Evolutionary conservation across 2,113 vertebrate genomes (phyloP).

Genomic region (Narcine bancroftii): DNA sequence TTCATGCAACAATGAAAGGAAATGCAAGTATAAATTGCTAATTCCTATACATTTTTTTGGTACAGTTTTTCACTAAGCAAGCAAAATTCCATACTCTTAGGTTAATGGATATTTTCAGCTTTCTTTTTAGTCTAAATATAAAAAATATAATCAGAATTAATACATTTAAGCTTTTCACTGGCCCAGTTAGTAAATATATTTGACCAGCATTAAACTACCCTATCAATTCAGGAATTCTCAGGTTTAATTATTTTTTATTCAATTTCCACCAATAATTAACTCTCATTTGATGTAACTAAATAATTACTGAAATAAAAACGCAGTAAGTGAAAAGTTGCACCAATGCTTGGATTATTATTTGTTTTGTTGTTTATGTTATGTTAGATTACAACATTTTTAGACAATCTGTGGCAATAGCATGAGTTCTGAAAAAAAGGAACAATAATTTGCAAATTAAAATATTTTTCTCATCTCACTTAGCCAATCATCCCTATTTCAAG

Average conservation of each 20-base stretch:
- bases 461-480: neutral
- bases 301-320: neutral
- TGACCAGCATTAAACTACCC: neutral
- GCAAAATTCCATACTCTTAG: neutral
- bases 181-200: neutral
- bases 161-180: neutral
- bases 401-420: neutral
- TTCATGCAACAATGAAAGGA: neutral
- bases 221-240: neutral
- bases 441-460: neutral
- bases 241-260: neutral
- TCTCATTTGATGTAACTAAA: neutral
- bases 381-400: neutral
- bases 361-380: neutral
- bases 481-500: too few relatives aligned
- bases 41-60: neutral
- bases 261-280: neutral
- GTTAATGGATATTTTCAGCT: neutral
- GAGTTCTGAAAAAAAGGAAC: neutral
- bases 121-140: neutral
- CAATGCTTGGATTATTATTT: neutral
- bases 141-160: neutral
- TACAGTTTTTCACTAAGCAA: neutral
- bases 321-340: too few relatives aligned
- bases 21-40: neutral